A percentile compares a stretch with the other conserved stretches of the same genome.
Evolutionary conservation across 2,888 invertebrate genomes (phyloP).

Genomic region (Lutraria lutraria): DNA sequence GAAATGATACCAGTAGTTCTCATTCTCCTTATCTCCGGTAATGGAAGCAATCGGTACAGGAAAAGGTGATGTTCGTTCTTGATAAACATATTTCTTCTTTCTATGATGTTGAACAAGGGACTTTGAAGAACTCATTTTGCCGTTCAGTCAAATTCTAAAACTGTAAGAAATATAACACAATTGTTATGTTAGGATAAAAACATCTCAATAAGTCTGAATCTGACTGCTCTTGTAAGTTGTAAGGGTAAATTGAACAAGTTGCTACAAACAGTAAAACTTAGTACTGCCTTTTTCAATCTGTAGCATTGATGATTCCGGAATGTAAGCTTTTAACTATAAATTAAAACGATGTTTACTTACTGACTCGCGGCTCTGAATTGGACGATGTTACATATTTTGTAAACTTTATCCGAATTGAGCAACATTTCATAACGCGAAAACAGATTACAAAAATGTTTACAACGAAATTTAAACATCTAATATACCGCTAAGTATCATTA

Average conservation of each 20-base stretch:
- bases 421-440: background rate
- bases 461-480: too few species aligned
- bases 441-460: background rate
- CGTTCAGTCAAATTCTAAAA: background rate
- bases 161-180: background rate
- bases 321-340: background rate
- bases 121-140: conserved; percentile 27
- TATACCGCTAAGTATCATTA: too few species aligned
- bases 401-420: too few species aligned
- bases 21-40: conserved; percentile 63
- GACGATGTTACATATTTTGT: background rate
- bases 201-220: too few species aligned
- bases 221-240: too few species aligned
- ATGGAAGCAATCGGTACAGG: conserved; percentile 80
- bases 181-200: background rate
- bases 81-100: conserved; percentile 37
- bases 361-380: background rate
- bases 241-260: too few species aligned
- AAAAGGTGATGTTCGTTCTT: conserved; percentile 75
- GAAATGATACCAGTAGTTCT: conserved; percentile 77
- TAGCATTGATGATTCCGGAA: background rate
- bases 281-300: background rate
- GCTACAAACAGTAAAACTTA: too few species aligned
- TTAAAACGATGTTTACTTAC: background rate
- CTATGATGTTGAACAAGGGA: conserved; percentile 10